These are phyloP conservation scores for Diachasma alloeum DNA, from an alignment of 1,140 invertebrate species.

Conservation along the genomic window DNA sequence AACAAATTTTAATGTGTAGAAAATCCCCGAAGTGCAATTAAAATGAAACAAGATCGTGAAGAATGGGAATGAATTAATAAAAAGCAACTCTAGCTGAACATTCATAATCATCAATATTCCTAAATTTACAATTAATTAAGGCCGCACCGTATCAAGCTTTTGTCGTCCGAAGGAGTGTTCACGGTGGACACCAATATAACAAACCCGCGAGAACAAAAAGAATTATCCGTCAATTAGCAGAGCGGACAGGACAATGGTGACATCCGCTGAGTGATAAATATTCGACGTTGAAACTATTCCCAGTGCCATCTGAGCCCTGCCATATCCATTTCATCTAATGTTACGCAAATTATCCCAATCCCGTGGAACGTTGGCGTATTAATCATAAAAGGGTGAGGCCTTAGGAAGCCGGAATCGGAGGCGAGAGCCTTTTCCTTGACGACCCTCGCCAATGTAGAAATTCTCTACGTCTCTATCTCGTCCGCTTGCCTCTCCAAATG, in stretches of 20 bases:
- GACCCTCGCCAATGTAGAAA: slow-evolving; percentile 28
- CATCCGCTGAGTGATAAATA: slow-evolving; percentile 21
- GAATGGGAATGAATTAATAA: neutral
- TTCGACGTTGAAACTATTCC: slow-evolving; percentile 26
- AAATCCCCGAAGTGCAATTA: neutral
- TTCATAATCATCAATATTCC: slow-evolving; percentile 19
- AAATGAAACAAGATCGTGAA: neutral
- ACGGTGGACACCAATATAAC: neutral
- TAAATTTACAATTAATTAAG: slow-evolving; percentile 29
- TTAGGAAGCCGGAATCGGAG: neutral
- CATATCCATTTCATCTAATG: slow-evolving; percentile 38
- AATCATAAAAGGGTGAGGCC: slow-evolving; percentile 35
- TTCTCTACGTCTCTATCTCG: slow-evolving; percentile 17
- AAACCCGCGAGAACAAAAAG: neutral
- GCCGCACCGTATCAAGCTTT: neutral
- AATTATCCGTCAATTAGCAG: slow-evolving; percentile 25
- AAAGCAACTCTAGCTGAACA: neutral
- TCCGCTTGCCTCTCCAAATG: neutral
- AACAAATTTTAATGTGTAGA: neutral
- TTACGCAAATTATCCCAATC: slow-evolving; percentile 45
- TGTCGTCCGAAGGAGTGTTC: neutral
- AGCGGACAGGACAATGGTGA: neutral
- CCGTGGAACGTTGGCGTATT: slow-evolving; percentile 39
- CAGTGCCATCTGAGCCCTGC: slow-evolving; percentile 34
- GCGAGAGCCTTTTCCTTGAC: slow-evolving; percentile 21